These are phyloP conservation scores for Lissonota sp. DNA, from an alignment of 2,888 invertebrate species.

Conservation along the genomic window DNA sequence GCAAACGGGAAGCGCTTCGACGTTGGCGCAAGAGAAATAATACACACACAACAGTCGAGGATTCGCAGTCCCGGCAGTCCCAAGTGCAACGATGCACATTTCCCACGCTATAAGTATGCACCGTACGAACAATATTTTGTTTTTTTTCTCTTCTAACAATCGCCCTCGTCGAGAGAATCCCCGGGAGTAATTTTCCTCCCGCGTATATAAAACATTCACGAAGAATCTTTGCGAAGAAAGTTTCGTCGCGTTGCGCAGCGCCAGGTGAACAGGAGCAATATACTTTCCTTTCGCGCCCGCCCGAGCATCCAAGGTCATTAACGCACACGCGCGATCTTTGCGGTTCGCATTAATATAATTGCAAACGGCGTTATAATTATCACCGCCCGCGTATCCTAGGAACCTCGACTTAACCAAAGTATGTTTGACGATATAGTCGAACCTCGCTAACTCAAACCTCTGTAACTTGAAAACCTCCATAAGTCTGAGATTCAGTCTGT, in stretches of 20 bases:
- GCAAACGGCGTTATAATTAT: conserved; percentile 38
- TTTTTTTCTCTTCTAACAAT: conserved; percentile 35
- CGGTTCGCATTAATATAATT: conserved; percentile 16
- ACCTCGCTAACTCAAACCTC: too few species aligned
- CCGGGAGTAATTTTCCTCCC: not conserved
- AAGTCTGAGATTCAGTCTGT: too few species aligned
- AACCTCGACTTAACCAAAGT: too few species aligned
- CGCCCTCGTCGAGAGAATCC: conserved; percentile 1
- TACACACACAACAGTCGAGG: too few species aligned
- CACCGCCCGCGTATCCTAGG: not conserved
- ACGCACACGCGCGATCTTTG: conserved; percentile 73
- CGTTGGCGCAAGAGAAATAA: not conserved
- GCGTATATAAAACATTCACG: conserved; percentile 8
- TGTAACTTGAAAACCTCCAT: too few species aligned
- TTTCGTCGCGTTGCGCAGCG: conserved; percentile 65
- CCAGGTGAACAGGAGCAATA: too few species aligned
- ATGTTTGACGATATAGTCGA: too few species aligned
- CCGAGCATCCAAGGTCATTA: conserved; percentile 80
- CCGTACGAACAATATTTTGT: not conserved
- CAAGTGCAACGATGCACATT: conserved; percentile 48
- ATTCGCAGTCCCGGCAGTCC: not conserved
- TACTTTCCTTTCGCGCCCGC: conserved; percentile 72
- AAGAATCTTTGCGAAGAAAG: conserved; percentile 75
- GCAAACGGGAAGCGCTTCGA: conserved; percentile 52
- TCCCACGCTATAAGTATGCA: conserved; percentile 46